phyloP scores from a whole-genome alignment of 2,113 vertebrate species.

The Pachycephala philippinensis region DNA sequence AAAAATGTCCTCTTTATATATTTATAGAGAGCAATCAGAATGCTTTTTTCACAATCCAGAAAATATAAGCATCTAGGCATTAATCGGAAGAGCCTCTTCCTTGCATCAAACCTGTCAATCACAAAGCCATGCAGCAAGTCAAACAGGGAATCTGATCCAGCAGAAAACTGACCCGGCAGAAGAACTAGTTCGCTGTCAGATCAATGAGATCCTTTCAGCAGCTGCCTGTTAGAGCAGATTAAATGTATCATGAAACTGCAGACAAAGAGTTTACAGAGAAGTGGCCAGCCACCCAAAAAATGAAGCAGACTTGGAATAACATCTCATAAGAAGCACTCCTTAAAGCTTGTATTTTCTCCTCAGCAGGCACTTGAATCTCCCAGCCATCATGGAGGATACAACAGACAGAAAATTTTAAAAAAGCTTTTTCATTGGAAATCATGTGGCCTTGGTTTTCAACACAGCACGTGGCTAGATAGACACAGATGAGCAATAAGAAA shows the following conservation, averaged over 20 bases:
- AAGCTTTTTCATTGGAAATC: not conserved
- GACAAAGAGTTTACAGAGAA: not conserved
- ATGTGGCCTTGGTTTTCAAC: not conserved
- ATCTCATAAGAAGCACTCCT: not conserved
- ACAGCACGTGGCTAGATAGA: not conserved
- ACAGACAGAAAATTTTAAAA: not conserved
- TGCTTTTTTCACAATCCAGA: not conserved
- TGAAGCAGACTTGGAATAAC: not conserved
- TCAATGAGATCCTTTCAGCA: slow-evolving; percentile 38
- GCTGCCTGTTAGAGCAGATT: slow-evolving; percentile 34
- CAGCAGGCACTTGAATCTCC: not conserved
- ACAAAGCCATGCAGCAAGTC: not conserved
- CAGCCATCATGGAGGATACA: not conserved
- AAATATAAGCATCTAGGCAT: not conserved
- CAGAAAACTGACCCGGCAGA: slow-evolving; percentile 18
- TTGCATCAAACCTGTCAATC: not conserved
- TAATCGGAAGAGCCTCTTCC: not conserved
- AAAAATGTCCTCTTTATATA: not conserved
- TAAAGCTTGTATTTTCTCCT: not conserved
- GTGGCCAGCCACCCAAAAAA: not conserved
- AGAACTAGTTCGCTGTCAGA: slow-evolving; percentile 22
- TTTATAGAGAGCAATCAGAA: not conserved
- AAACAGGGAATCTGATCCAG: slow-evolving; percentile 13
- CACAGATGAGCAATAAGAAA: not conserved
- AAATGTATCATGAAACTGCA: slow-evolving; percentile 10